Base-by-base conservation (phyloP, 2,797 vertebrate species). In the Acanthurus lineatus region DNA sequence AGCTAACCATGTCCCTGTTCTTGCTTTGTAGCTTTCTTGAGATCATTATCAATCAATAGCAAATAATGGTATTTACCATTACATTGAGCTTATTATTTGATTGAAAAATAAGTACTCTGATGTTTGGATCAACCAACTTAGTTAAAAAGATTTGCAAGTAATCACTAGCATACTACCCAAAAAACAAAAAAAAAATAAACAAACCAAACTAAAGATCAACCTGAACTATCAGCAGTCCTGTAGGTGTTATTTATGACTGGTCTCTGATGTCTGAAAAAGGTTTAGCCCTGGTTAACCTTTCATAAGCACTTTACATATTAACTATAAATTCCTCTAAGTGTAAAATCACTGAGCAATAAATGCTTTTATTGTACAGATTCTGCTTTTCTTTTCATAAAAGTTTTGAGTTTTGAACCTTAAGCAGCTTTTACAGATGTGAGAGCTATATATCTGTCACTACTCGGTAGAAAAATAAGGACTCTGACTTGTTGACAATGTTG, bases 401-500 rank as follows among this genome's bases (percentile, higher is more conserved):
- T 32, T 48, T 71, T n/a, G 6, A 58, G 62, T 66, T 53, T 32
- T 67, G 25, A 7, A n/a, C 17, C 42, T 48, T 35, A 20, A 69
- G 51, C n/a, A 22, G 63, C 48, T 54, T 54, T 47, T 28, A 28
- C 17, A 69, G 25, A 67, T 47, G 44, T 56, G 12, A 25, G 51
- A 42, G 20, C 51, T 28, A 20, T 25, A 15, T 48, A 12, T 63
- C 22, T 35, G 19, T 47, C 22, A 11, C 49, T 58, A 69, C 47
- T 48, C 6, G 42, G 1, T 3, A 22, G 40, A 47, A 12, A 40
- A n/a, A 25, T n/a, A 11, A 49, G 20, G 10, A 40, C 42, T 63
- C 42, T 60, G 52, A 56, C 59, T 62, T 60, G 47, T 59, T 47
- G 35, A 75, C 53, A 54, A 44, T 15, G 56, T 65, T 20, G 42